These are phyloP conservation scores for Myotis daubentonii DNA, from an alignment of 2,797 vertebrate species.

Conservation along the genomic window DNA sequence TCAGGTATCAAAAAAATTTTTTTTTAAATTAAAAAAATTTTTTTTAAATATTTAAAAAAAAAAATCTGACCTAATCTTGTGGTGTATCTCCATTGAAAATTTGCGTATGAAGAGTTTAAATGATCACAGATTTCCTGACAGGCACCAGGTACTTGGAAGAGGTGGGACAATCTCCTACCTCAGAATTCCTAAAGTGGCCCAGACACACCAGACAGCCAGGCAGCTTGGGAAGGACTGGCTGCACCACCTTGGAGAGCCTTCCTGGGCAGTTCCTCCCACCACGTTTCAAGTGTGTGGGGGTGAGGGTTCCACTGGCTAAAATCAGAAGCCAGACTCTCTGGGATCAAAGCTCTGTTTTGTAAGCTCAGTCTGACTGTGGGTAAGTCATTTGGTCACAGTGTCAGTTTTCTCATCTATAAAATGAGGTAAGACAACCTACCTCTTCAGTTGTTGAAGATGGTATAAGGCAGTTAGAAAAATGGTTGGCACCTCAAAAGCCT, in stretches of 20 bases:
- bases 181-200: not conserved
- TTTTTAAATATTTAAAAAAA: too few relatives aligned
- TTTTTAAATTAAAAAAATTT: too few relatives aligned
- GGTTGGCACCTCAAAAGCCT: not conserved
- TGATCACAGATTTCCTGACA: too few relatives aligned
- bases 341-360: not conserved
- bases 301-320: not conserved
- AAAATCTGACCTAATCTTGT: not conserved
- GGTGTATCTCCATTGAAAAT: not conserved
- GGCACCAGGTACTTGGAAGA: not conserved
- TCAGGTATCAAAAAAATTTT: not conserved
- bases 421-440: not conserved
- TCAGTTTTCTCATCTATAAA: not conserved
- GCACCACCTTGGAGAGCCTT: not conserved
- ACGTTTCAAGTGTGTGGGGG: not conserved
- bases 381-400: not conserved
- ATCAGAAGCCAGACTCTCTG: not conserved
- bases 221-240: not conserved
- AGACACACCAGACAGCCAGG: rapidly evolving
- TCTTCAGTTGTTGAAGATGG: not conserved
- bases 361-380: not conserved
- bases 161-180: not conserved
- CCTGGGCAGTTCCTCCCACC: not conserved
- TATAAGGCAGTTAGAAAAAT: not conserved
- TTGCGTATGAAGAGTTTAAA: not conserved